Base-by-base conservation (phyloP, 2,113 vertebrate species). In the Eurystomus gularis region DNA sequence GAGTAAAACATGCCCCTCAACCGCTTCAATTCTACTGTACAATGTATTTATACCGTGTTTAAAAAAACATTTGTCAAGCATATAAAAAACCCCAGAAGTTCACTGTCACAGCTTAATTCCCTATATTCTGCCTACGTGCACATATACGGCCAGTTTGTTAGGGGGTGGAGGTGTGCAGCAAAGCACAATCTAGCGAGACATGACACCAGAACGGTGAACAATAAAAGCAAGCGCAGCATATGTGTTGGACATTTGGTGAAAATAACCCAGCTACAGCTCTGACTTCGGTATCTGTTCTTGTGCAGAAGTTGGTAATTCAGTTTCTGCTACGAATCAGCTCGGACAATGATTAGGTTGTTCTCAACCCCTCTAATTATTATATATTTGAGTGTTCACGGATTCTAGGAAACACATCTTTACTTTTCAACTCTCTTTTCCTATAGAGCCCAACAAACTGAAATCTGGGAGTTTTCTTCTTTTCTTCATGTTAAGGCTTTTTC, bases 161-260 rank as follows among this genome's bases (percentile, higher is more conserved):
- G 96, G 95, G 94, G 96, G 96, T 95, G 96, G 96, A 96, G 92
- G 96, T 96, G 96, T 97, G 92, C 92, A 95, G 92, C 94, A 96
- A 97, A 96, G 96, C 95, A 96, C 91, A 97, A 96, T 96, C 96
- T 97, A 96, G 95, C 95, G 88, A 97, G 96, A 96, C 96, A 89
- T 58, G 96, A 97, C 96, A 96, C 96, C 96, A 96, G 83, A 97
- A 94, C 77, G 69, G 93, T 95, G 96, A 97, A 97, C 94, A 96
- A 96, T 96, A 95, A 96, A 96, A 96, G 94, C 91, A 91, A 91
- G 94, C 2, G 4, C 54, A 95, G 92, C 95, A 96, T 96, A 95
- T 96, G 92, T 96, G 95, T 95, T 96, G 95, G 95, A 89, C 94
- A 96, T 94, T 96, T 96, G 95, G 94, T 95, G 94, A 84, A 94